Base-by-base conservation (phyloP, 2,888 invertebrate species). In the Pediacus dermestoides region DNA sequence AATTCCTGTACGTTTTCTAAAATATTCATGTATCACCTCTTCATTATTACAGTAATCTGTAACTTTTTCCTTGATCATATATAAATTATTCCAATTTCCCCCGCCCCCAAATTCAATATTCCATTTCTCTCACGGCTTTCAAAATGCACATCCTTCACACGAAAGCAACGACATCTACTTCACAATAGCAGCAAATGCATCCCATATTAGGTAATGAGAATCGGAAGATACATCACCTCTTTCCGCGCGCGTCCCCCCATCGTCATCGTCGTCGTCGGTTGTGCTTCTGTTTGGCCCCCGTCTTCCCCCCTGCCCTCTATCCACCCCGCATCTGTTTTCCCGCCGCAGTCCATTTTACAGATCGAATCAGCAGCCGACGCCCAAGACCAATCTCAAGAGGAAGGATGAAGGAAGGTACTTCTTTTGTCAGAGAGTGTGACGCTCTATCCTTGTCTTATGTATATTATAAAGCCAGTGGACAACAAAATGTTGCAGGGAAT, bases 121-220 rank as follows among this genome's bases (percentile, higher is more conserved):
- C n/a, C n/a, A n/a, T n/a, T n/a, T n/a, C n/a, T n/a, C n/a, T n/a
- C n/a, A n/a, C n/a, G n/a, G n/a, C n/a, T n/a, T 33, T n/a, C 26
- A 6, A 7, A 4, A n/a, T 4, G 26, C n/a, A n/a, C n/a, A n/a
- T n/a, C n/a, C n/a, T n/a, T n/a, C n/a, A n/a, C n/a, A n/a, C 23
- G 2, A 37, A 48, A 32, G 36, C 44, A 44, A 50, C 50, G 50
- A 52, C 48, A 50, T 50, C 48, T 52, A 49, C 46, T 46, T 34
- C 45, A 44, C 52, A 48, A 52, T 53, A 55, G 55, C 56, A 28
- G 51, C 48, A 41, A 50, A 47, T 46, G 46, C 51, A 47, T 48
- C 39, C 58, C 54, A 48, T 54, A 57, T 57, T 58, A 48, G 56
- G 55, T 52, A 57, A 55, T 53, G 54, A 52, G 53, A 48, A 52